A percentile compares a stretch with the other conserved stretches of the same genome.
phyloP scores from a whole-genome alignment of 2,888 invertebrate species.

The Podabrus alpinus region DNA sequence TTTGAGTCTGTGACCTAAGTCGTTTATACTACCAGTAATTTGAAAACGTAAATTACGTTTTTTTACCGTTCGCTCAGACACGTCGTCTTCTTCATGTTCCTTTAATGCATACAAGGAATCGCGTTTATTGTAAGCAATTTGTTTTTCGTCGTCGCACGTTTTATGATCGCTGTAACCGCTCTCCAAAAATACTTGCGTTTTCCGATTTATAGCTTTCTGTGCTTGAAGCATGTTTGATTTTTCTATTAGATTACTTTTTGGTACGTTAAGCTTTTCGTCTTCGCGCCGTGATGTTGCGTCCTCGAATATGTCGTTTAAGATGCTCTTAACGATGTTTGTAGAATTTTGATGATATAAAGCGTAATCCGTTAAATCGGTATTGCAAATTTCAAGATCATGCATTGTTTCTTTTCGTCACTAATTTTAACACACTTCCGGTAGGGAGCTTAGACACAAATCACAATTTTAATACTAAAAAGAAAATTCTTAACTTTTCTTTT shows the following conservation, averaged over 20 bases:
- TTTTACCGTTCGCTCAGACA: background rate
- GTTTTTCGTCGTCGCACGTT: background rate
- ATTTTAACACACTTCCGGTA: background rate
- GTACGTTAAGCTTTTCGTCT: background rate
- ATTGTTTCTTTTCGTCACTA: background rate
- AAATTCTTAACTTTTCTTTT: background rate
- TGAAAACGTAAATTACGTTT: conserved; percentile 1
- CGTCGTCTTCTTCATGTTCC: conserved; percentile 37
- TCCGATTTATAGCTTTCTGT: conserved; percentile 13
- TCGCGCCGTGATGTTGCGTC: background rate
- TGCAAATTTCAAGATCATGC: background rate
- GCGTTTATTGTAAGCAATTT: background rate
- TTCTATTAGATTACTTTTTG: background rate
- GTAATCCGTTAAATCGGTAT: background rate
- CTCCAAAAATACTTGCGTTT: conserved; percentile 16
- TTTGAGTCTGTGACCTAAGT: background rate
- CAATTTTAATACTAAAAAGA: no score
- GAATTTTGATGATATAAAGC: background rate
- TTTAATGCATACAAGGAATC: conserved; percentile 38
- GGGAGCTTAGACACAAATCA: background rate
- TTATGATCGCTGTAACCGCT: background rate
- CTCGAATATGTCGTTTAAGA: conserved; percentile 4
- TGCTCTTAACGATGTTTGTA: background rate
- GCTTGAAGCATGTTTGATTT: background rate
- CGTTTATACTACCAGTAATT: conserved; percentile 2